phyloP scores from a whole-genome alignment of 2,113 vertebrate species.

The Mesocricetus auratus region DNA sequence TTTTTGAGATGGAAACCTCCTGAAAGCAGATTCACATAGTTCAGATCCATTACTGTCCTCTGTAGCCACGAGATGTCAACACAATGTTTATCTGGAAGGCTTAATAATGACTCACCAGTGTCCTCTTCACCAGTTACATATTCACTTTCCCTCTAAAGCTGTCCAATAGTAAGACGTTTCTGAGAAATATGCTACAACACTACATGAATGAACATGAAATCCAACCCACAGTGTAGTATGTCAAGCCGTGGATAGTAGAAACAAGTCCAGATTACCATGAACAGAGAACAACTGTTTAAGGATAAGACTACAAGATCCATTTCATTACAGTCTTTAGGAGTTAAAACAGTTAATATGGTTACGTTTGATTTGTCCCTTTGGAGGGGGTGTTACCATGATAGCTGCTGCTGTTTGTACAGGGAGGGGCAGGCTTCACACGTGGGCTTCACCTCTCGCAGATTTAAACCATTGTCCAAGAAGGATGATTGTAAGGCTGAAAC shows the following conservation, averaged over 20 bases:
- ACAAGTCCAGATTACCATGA: not conserved
- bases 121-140: slow-evolving; percentile 60
- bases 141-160: slow-evolving; percentile 39
- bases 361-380: not conserved
- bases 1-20: slow-evolving; percentile 49
- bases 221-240: not conserved
- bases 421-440: not conserved
- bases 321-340: not conserved
- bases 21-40: not conserved
- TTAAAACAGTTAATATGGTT: not conserved
- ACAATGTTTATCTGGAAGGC: slow-evolving; percentile 70
- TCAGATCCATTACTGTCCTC: slow-evolving; percentile 68
- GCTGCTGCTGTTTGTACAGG: too few species aligned
- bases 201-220: slow-evolving; percentile 2
- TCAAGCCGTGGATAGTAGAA: not conserved
- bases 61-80: slow-evolving; percentile 66
- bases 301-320: not conserved
- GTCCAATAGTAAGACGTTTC: slow-evolving; percentile 46
- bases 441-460: not conserved
- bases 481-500: slow-evolving; percentile 61
- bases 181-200: slow-evolving; percentile 29
- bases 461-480: slow-evolving; percentile 40
- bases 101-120: slow-evolving; percentile 67
- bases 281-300: not conserved
- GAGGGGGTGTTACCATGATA: not conserved